phyloP scores from a whole-genome alignment of 2,888 invertebrate genomes.

The Conus canariensis region DNA sequence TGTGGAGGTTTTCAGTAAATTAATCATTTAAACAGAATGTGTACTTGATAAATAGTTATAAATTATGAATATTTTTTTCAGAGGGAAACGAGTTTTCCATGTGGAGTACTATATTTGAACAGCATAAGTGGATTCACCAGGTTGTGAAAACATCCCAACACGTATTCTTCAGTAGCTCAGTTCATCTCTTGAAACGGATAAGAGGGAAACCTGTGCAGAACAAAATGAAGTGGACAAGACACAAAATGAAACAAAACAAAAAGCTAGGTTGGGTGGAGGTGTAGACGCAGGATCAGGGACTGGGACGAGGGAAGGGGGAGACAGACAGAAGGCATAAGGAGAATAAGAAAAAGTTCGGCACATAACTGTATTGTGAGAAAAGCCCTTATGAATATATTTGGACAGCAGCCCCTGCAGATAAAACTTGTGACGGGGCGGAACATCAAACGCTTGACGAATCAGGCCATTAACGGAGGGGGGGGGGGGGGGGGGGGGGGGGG shows the following conservation, averaged over 20 bases:
- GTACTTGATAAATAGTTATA: too few relatives aligned
- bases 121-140: too few relatives aligned
- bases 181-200: too few relatives aligned
- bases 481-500: too few relatives aligned
- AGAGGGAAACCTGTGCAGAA: too few relatives aligned
- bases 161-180: too few relatives aligned
- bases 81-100: too few relatives aligned
- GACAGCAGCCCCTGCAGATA: background rate
- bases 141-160: too few relatives aligned
- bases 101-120: too few relatives aligned
- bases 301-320: background rate
- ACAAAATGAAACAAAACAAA: background rate
- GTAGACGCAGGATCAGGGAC: background rate
- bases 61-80: too few relatives aligned
- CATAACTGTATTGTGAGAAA: background rate
- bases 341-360: background rate
- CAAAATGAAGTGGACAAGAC: background rate
- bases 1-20: too few relatives aligned
- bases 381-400: background rate
- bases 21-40: too few relatives aligned
- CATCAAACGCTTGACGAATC: background rate
- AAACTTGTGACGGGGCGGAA: background rate
- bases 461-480: background rate
- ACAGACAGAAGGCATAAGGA: background rate
- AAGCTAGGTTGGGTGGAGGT: slow-evolving; percentile 22